Conservation (phyloP, 35 echinoderm and acorn worm species). For the Apostichopus japonicus region DNA sequence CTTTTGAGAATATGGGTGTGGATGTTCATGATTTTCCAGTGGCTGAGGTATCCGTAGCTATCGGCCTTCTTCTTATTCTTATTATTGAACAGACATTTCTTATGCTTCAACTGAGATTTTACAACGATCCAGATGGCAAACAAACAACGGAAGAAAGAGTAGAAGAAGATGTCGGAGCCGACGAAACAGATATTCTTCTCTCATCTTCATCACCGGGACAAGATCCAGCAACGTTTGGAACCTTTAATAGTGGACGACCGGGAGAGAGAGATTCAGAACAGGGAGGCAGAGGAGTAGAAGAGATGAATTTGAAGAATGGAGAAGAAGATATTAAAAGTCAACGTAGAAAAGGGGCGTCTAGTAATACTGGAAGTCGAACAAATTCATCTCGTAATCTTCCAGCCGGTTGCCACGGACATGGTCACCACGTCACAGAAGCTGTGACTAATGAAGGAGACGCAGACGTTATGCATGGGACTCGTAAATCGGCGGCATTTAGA, state of each 20-base stretch:
- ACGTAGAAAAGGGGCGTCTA: background rate
- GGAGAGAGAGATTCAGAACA: background rate
- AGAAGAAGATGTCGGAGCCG: background rate
- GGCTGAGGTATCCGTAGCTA: conserved; percentile 71
- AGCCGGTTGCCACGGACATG: background rate
- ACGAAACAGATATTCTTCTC: background rate
- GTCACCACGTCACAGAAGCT: background rate
- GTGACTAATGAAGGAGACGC: background rate
- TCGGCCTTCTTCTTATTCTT: conserved; percentile 78
- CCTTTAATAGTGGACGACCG: background rate
- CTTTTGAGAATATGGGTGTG: conserved; percentile 3
- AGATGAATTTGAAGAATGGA: background rate
- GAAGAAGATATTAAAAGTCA: background rate
- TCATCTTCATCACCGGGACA: background rate
- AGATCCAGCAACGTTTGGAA: background rate
- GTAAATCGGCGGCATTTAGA: conserved; percentile 61
- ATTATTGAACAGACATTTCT: conserved; percentile 72
- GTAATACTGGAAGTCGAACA: background rate
- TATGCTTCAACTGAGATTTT: conserved; percentile 55
- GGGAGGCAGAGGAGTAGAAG: background rate
- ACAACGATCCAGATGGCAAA: background rate
- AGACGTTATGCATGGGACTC: conserved; percentile 42
- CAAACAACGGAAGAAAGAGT: conserved; percentile 21
- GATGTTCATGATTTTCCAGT: conserved; percentile 60
- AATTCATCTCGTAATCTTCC: background rate